Conservation (phyloP, 2,888 invertebrate genomes). For the Aporophyla nigra region DNA sequence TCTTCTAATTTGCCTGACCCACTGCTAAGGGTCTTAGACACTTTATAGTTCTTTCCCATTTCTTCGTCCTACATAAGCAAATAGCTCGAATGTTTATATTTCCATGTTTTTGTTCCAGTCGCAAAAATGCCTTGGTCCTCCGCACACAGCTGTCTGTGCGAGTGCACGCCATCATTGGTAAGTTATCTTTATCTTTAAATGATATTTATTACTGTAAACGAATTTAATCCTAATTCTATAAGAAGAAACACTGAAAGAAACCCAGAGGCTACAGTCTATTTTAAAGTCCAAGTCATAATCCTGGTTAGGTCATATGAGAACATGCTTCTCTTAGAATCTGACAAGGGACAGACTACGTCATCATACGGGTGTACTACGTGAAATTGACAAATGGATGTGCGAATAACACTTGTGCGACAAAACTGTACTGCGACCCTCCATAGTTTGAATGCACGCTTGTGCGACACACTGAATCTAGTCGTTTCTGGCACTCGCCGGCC, state of each 20-base stretch:
- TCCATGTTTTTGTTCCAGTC: slow-evolving; percentile 16
- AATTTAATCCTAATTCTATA: too few species aligned
- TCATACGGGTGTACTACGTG: too few species aligned
- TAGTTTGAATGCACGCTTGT: too few species aligned
- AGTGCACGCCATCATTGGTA: slow-evolving; percentile 34
- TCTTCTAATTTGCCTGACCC: neutral
- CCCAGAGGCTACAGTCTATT: neutral
- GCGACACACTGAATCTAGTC: too few species aligned
- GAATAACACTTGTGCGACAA: too few species aligned
- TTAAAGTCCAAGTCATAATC: neutral
- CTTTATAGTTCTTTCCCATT: neutral
- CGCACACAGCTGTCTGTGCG: slow-evolving; percentile 28
- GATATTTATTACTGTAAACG: too few species aligned
- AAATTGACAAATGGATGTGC: too few species aligned
- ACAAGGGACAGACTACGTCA: too few species aligned
- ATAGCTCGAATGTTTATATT: neutral
- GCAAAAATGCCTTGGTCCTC: slow-evolving; percentile 21
- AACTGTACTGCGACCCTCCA: too few species aligned
- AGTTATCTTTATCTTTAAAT: neutral
- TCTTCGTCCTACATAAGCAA: neutral
- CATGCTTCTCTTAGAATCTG: too few species aligned
- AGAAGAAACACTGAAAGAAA: neutral
- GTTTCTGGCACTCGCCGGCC: too few species aligned
- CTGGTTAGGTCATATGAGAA: neutral
- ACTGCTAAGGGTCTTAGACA: neutral